Percentiles rank a stretch among this genome's conserved stretches.
phyloP scores from a whole-genome alignment of 2,797 vertebrate genomes.

The Acrocephalus scirpaceus region DNA sequence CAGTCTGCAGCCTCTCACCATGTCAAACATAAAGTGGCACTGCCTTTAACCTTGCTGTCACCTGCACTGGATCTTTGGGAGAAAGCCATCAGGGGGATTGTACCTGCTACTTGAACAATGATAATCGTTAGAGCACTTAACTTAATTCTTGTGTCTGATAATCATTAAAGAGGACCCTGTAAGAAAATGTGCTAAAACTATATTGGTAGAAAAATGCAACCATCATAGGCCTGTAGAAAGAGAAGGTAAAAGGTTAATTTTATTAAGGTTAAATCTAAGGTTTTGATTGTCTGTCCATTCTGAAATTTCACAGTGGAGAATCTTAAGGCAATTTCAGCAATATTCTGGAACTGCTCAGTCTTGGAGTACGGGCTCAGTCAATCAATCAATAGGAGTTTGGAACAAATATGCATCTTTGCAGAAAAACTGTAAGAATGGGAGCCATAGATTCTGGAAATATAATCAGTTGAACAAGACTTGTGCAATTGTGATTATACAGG shows the following conservation, averaged over 20 bases:
- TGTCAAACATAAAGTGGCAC: neutral
- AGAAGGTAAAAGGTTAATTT: neutral
- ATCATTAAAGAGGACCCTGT: neutral
- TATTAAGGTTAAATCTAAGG: neutral
- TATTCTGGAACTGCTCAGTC: neutral
- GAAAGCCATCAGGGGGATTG: neutral
- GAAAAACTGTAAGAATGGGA: neutral
- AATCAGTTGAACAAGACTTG: neutral
- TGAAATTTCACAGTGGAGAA: neutral
- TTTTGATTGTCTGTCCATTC: neutral
- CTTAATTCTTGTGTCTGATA: neutral
- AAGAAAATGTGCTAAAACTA: neutral
- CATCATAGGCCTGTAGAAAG: neutral
- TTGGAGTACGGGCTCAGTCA: neutral
- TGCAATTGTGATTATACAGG: neutral
- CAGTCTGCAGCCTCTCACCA: accelerated
- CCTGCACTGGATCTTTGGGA: neutral
- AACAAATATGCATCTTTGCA: neutral
- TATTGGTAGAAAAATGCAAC: neutral
- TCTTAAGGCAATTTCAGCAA: neutral
- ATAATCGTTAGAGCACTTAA: neutral
- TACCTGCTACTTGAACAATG: neutral
- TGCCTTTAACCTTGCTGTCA: neutral
- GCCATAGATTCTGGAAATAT: neutral
- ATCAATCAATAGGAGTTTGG: neutral